A percentile compares a stretch with the other conserved stretches of the same genome.
Evolutionary conservation across 1,140 invertebrate genomes (phyloP).

Genomic region (Adoxophyes honmai): DNA sequence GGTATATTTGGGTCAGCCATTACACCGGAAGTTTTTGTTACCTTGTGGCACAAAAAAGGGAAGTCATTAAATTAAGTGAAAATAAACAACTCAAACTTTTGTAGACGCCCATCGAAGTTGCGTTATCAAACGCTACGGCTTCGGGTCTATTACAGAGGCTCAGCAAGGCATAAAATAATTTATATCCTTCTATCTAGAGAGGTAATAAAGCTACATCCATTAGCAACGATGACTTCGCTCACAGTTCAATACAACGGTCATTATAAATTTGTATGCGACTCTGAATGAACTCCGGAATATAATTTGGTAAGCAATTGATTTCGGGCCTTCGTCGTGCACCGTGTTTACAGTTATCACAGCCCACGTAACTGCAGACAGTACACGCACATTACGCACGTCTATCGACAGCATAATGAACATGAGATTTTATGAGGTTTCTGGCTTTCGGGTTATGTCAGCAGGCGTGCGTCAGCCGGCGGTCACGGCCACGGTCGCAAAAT

Average conservation of each 20-base stretch:
- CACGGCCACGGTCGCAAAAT: constrained; percentile 2
- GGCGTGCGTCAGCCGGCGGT: not conserved
- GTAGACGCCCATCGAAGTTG: constrained; percentile 2
- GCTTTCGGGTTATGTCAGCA: constrained; percentile 7
- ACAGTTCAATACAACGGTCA: constrained; percentile 1
- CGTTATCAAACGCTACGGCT: not conserved
- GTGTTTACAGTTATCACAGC: not conserved
- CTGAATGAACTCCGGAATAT: not conserved
- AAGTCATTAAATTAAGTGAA: constrained; percentile 7
- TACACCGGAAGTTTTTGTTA: not conserved
- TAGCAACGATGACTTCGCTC: not conserved
- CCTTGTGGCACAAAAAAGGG: constrained; percentile 1
- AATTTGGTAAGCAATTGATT: not conserved
- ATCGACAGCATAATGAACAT: not conserved
- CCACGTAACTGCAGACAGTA: not conserved
- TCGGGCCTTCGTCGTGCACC: not conserved
- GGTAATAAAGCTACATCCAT: constrained; percentile 8
- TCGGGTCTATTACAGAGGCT: not conserved
- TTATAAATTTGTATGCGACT: not conserved
- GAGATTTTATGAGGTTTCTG: constrained; percentile 13
- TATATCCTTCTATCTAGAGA: constrained; percentile 1
- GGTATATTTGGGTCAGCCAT: not conserved
- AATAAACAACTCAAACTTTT: not conserved
- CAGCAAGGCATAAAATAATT: constrained; percentile 7
- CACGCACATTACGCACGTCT: not conserved